Evolutionary conservation across 2,888 invertebrate genomes (phyloP).

Genomic region (Diarsia brunnea): DNA sequence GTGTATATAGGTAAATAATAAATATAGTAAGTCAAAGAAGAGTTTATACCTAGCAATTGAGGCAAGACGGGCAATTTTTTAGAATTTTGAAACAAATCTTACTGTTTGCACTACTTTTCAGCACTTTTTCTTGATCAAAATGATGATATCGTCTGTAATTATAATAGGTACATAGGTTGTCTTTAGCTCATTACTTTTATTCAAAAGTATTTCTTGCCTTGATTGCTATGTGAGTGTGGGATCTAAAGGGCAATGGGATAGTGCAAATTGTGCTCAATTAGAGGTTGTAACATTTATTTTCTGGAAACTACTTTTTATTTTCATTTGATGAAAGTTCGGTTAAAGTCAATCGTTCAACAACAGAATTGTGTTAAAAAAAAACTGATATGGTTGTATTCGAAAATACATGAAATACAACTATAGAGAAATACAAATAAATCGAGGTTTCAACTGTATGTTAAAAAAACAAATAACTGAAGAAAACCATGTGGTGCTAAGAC

Average conservation of each 20-base stretch:
- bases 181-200: conserved; percentile 19
- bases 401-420: background rate
- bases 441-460: background rate
- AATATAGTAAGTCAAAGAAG: conserved; percentile 68
- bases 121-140: background rate
- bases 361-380: background rate
- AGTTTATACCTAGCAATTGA: conserved; percentile 83
- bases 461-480: conserved; percentile 53
- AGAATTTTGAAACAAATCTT: background rate
- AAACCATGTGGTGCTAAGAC: conserved; percentile 81
- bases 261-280: conserved; percentile 82
- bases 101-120: background rate
- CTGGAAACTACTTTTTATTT: conserved; percentile 34
- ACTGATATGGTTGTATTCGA: background rate
- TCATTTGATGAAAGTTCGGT: background rate
- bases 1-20: conserved; percentile 67
- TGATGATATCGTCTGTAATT: background rate
- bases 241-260: conserved; percentile 73
- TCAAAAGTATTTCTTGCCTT: conserved; percentile 79
- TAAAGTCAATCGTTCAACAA: background rate
- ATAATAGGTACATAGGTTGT: background rate
- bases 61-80: conserved; percentile 77
- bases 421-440: background rate
- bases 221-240: conserved; percentile 85
- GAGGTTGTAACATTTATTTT: conserved; percentile 68